phyloP scores from a whole-genome alignment of 2,113 vertebrate species.

The Puma concolor region DNA sequence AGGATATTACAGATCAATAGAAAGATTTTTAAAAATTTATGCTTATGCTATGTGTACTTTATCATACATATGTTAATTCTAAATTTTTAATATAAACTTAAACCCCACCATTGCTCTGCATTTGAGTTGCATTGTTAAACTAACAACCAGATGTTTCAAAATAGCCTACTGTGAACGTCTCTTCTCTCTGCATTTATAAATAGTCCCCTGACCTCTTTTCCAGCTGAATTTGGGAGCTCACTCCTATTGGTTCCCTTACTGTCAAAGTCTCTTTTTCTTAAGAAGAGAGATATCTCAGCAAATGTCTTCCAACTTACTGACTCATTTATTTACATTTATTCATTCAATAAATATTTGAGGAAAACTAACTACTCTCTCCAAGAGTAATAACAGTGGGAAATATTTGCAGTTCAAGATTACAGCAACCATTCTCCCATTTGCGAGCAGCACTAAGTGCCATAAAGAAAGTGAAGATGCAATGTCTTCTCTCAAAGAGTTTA shows the following conservation, averaged over 20 bases:
- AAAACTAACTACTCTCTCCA: background rate
- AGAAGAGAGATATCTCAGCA: slow-evolving; percentile 24
- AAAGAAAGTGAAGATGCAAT: slow-evolving; percentile 49
- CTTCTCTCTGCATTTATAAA: slow-evolving; percentile 79
- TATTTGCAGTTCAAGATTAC: slow-evolving; percentile 53
- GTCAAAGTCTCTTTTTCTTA: slow-evolving; percentile 45
- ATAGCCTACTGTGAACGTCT: slow-evolving; percentile 71
- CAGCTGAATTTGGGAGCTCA: slow-evolving; percentile 64
- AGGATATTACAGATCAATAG: background rate
- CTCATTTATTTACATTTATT: slow-evolving; percentile 25
- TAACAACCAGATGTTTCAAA: slow-evolving; percentile 77
- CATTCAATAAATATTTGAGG: slow-evolving; percentile 64
- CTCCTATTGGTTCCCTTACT: slow-evolving; percentile 52
- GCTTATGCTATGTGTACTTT: background rate
- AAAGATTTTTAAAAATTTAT: background rate
- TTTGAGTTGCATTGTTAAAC: slow-evolving; percentile 67
- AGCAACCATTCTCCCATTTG: slow-evolving; percentile 9
- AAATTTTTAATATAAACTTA: slow-evolving; percentile 10
- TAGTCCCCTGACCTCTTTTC: slow-evolving; percentile 77
- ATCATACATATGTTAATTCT: background rate
- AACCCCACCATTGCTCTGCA: slow-evolving; percentile 22
- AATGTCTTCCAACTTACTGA: background rate
- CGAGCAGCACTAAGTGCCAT: background rate
- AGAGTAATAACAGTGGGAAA: slow-evolving; percentile 57
- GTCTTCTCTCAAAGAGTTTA: background rate